Conservation (phyloP, 2,113 vertebrate genomes). For the Cyphomyrus discorhynchus region DNA sequence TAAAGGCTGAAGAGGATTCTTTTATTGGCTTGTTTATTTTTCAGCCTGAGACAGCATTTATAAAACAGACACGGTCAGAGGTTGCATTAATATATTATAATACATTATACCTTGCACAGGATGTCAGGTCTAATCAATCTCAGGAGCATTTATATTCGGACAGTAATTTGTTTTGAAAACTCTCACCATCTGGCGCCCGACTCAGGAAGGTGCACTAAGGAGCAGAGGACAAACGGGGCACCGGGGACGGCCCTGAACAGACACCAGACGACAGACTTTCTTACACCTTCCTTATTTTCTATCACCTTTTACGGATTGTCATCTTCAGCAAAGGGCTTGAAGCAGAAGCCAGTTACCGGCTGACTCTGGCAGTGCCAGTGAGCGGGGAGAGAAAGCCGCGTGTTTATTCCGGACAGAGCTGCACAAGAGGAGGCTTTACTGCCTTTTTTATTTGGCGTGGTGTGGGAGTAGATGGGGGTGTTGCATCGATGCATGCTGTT, state of each 20-base stretch:
- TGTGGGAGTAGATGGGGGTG: constrained; percentile 41
- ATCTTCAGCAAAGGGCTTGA: background rate
- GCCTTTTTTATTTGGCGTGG: constrained; percentile 36
- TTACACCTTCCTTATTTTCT: background rate
- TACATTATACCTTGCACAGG: background rate
- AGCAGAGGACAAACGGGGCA: background rate
- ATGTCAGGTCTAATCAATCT: constrained; percentile 2
- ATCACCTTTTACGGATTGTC: background rate
- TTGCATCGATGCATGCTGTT: constrained; percentile 57
- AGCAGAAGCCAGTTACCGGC: background rate
- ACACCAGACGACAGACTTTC: background rate
- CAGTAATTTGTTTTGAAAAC: constrained; percentile 1
- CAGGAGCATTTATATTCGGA: background rate
- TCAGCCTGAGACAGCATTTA: background rate
- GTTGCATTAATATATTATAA: constrained; percentile 2
- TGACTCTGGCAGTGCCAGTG: background rate
- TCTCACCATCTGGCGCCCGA: background rate
- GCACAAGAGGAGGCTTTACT: background rate
- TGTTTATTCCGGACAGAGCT: background rate
- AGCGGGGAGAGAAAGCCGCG: background rate
- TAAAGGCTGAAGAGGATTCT: background rate
- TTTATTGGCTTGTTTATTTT: background rate
- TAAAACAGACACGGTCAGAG: background rate
- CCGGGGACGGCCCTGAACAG: background rate
- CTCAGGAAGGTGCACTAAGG: background rate